Percentiles rank a stretch among this genome's conserved stretches.
Conservation (phyloP, 2,113 vertebrate species). For the Enhydra lutris region DNA sequence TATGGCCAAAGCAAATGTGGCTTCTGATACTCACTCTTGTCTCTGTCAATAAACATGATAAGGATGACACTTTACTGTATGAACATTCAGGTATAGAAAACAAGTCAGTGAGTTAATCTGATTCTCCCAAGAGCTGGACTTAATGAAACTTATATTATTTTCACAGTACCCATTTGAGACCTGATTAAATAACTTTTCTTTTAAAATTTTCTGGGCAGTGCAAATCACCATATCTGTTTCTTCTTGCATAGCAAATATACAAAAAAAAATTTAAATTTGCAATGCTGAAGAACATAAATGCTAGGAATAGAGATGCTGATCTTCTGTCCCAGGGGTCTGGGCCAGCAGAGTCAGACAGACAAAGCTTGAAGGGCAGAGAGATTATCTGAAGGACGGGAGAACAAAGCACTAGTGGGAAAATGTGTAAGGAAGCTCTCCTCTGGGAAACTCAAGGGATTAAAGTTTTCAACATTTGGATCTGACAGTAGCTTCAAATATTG, state of each 20-base stretch:
- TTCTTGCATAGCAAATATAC: neutral
- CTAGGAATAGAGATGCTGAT: neutral
- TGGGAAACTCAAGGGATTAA: neutral
- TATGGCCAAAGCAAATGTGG: slow-evolving; percentile 18
- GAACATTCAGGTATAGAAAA: neutral
- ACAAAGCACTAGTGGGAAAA: neutral
- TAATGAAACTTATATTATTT: slow-evolving; percentile 53
- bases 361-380: neutral
- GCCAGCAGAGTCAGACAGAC: neutral
- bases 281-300: neutral
- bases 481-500: neutral
- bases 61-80: neutral
- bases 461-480: neutral
- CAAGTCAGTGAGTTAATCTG: neutral
- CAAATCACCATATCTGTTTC: slow-evolving; percentile 21
- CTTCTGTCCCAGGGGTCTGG: neutral
- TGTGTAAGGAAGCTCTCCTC: neutral
- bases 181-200: slow-evolving; percentile 45
- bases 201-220: neutral
- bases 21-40: slow-evolving; percentile 40
- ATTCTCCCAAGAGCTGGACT: slow-evolving; percentile 29
- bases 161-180: neutral
- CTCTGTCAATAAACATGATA: slow-evolving; percentile 42
- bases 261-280: neutral
- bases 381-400: neutral